Evolutionary conservation across 2,113 vertebrate species (phyloP).

Genomic region (Amphilophus citrinellus): DNA sequence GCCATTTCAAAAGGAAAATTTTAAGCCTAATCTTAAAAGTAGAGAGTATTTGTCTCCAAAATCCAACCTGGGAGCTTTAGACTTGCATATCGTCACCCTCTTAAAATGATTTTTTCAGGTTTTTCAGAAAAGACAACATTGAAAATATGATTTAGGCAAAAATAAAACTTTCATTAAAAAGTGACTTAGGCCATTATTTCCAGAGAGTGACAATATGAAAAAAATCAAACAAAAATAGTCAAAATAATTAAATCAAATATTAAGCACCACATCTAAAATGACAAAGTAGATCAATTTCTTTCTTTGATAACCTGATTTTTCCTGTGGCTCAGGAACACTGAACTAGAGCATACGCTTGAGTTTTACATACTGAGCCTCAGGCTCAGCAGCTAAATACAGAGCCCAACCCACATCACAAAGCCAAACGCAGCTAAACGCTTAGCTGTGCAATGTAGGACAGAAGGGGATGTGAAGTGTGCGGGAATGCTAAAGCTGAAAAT

Average conservation of each 20-base stretch:
- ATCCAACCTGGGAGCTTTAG: neutral
- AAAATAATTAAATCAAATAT: neutral
- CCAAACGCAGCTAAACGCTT: constrained; percentile 50
- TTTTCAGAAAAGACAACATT: too few relatives aligned
- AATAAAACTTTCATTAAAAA: too few relatives aligned
- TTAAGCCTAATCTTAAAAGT: constrained; percentile 1
- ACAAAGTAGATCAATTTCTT: neutral
- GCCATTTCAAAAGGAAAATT: neutral
- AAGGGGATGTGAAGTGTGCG: constrained; percentile 22
- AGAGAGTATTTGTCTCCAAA: neutral
- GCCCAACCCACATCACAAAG: constrained; percentile 38
- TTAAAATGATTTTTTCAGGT: too few relatives aligned
- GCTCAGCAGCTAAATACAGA: constrained; percentile 27
- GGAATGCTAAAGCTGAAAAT: constrained; percentile 46
- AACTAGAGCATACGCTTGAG: neutral
- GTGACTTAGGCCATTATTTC: too few relatives aligned
- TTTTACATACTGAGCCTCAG: constrained; percentile 4
- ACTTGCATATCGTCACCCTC: neutral
- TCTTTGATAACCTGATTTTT: neutral
- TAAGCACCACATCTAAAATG: neutral
- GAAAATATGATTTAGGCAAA: too few relatives aligned
- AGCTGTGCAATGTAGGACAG: constrained; percentile 52
- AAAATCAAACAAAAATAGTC: neutral
- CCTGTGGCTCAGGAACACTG: neutral
- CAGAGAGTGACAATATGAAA: neutral